Conservation (phyloP, 2,797 vertebrate species). For the Manis pentadactyla region DNA sequence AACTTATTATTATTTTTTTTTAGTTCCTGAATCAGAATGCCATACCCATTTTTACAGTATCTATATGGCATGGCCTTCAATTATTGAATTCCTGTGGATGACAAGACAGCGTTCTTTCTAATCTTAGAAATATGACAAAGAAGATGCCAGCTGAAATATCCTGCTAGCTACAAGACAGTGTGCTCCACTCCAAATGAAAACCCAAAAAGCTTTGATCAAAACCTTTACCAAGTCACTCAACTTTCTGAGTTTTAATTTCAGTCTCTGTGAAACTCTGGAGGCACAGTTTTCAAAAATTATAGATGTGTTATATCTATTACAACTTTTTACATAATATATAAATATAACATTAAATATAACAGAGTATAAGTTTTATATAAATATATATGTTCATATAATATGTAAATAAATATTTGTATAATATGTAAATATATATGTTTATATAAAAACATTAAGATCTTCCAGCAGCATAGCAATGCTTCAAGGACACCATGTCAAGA, state of each 20-base stretch:
- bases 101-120: neutral
- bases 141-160: neutral
- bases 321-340: neutral
- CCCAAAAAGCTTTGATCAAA: neutral
- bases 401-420: neutral
- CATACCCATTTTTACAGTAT: neutral
- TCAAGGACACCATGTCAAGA: neutral
- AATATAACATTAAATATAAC: neutral
- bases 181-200: neutral
- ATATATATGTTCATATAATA: neutral
- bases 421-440: neutral
- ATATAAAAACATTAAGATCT: neutral
- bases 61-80: neutral
- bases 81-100: neutral
- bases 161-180: neutral
- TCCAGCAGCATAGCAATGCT: neutral
- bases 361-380: neutral
- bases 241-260: neutral
- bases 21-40: neutral
- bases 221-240: neutral
- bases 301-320: neutral
- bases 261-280: neutral
- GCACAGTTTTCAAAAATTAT: neutral
- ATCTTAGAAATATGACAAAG: conserved; percentile 8
- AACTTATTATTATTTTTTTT: neutral